These are phyloP conservation scores for Agrilus planipennis DNA, from an alignment of 1,140 invertebrate species.

Conservation along the genomic window DNA sequence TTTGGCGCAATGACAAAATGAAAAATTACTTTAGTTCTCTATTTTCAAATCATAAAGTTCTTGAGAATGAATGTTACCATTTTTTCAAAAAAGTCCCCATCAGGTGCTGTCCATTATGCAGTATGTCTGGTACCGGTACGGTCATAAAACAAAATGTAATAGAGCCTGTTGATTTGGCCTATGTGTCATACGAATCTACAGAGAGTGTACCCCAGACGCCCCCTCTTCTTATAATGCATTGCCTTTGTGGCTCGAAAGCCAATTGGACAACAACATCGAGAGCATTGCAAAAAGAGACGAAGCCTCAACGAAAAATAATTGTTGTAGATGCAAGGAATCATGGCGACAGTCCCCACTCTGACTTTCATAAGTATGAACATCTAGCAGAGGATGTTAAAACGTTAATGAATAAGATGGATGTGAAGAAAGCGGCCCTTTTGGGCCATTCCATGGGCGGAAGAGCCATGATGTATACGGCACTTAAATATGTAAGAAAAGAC, in stretches of 20 bases:
- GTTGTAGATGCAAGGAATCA: constrained; percentile 82
- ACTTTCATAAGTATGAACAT: constrained; percentile 53
- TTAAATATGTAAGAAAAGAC: constrained; percentile 37
- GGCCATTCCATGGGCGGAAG: constrained; percentile 90
- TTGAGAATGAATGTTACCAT: no score
- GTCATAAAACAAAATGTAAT: neutral
- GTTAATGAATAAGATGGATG: constrained; percentile 47
- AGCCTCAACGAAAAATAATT: constrained; percentile 51
- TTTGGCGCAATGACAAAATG: no score
- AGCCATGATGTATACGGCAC: constrained; percentile 64
- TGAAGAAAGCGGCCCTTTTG: constrained; percentile 54
- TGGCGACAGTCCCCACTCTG: constrained; percentile 73
- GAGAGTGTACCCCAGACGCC: constrained; percentile 23
- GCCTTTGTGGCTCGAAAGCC: constrained; percentile 70
- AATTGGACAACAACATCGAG: constrained; percentile 78
- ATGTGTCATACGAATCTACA: constrained; percentile 42
- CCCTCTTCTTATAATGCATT: constrained; percentile 74
- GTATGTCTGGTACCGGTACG: no score
- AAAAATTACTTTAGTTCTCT: no score
- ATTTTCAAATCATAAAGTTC: no score
- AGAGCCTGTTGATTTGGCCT: constrained; percentile 42
- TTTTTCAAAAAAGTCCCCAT: no score
- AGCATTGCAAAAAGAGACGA: constrained; percentile 50
- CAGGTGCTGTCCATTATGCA: no score
- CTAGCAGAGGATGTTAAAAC: constrained; percentile 61